A percentile compares a stretch with the other conserved stretches of the same genome.
Evolutionary conservation across 1,140 invertebrate genomes (phyloP).

Genomic region (Ips typographus): DNA sequence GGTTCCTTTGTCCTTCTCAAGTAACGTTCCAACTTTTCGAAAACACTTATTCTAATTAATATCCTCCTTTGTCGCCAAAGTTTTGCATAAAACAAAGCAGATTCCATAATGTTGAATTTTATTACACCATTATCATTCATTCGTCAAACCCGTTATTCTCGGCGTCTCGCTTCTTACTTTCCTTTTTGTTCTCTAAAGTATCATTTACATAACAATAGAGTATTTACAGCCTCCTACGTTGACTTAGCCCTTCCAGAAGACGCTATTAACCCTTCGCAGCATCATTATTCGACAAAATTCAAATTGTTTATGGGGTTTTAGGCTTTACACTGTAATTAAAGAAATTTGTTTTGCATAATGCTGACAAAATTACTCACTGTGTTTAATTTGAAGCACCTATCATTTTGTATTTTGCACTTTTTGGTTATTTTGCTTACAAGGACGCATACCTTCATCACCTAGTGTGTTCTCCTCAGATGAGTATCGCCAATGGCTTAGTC

Average conservation of each 20-base stretch:
- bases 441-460: constrained; percentile 65
- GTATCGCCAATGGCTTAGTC: constrained; percentile 83
- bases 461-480: constrained; percentile 88
- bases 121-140: constrained; percentile 9
- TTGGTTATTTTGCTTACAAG: constrained; percentile 47
- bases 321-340: too few relatives aligned
- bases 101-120: background rate
- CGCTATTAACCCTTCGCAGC: background rate
- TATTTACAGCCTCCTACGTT: constrained; percentile 1
- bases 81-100: constrained; percentile 2
- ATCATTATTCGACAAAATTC: background rate
- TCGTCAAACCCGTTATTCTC: constrained; percentile 2
- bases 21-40: background rate
- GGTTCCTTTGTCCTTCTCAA: too few relatives aligned
- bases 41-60: background rate
- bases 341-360: background rate
- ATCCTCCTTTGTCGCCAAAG: background rate
- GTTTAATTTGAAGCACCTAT: background rate
- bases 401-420: constrained; percentile 8
- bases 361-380: background rate
- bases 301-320: too few relatives aligned
- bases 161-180: background rate
- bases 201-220: constrained; percentile 13
- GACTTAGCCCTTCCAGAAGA: constrained; percentile 5
- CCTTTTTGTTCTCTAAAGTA: constrained; percentile 7